Percentiles rank a stretch among this genome's conserved stretches.
Conservation (phyloP, 2,888 invertebrate species). For the Rhimphoctona megacephalus region DNA sequence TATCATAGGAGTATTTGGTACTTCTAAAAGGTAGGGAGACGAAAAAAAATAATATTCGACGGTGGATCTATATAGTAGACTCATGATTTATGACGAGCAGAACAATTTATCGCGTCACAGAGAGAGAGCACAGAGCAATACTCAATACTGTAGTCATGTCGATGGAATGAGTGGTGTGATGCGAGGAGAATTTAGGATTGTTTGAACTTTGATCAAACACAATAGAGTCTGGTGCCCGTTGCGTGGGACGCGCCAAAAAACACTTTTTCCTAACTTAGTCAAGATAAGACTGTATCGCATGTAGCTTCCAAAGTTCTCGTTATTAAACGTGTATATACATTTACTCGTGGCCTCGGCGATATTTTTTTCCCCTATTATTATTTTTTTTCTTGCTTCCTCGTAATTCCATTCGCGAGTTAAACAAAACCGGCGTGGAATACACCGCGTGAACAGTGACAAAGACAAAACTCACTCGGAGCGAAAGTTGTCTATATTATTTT, state of each 20-base stretch:
- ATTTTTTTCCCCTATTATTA: constrained; percentile 36
- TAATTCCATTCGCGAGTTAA: constrained; percentile 35
- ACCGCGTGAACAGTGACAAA: constrained; percentile 36
- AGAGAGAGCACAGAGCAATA: constrained; percentile 3
- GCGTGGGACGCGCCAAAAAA: constrained; percentile 61
- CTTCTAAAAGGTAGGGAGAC: background rate
- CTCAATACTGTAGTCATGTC: constrained; percentile 64
- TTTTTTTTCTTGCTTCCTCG: constrained; percentile 20
- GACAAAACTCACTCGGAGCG: constrained; percentile 11
- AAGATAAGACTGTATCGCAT: constrained; percentile 64
- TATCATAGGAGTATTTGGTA: constrained; percentile 37
- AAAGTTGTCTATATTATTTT: constrained; percentile 32
- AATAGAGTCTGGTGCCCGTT: constrained; percentile 52
- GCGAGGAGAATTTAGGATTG: constrained; percentile 75
- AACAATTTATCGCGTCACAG: constrained; percentile 62
- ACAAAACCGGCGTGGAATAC: constrained; percentile 56
- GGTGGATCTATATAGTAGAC: constrained; percentile 44
- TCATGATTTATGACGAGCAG: constrained; percentile 60
- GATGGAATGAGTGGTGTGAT: constrained; percentile 76
- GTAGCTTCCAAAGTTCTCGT: constrained; percentile 47
- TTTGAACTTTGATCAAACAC: constrained; percentile 78
- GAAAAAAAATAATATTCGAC: constrained; percentile 48
- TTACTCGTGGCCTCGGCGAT: constrained; percentile 33
- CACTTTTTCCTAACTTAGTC: constrained; percentile 41
- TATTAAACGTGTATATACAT: constrained; percentile 10